A percentile compares a stretch with the other conserved stretches of the same genome.
These are phyloP conservation scores for Crotophaga sulcirostris DNA, from an alignment of 2,113 vertebrate genomes.

Conservation along the genomic window DNA sequence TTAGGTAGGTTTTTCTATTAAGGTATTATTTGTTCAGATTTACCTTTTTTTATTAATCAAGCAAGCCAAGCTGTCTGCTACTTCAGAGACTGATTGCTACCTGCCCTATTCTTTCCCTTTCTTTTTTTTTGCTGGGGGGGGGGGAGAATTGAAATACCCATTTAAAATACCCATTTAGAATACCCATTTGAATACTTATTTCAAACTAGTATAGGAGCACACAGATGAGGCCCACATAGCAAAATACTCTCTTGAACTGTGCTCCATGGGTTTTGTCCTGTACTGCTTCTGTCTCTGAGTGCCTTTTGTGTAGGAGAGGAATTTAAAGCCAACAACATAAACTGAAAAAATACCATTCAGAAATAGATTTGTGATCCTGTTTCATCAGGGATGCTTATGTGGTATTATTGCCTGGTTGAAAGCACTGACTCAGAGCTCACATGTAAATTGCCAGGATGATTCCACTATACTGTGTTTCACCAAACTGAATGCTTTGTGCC, in stretches of 20 bases:
- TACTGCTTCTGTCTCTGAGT: neutral
- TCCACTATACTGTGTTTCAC: neutral
- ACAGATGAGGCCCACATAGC: neutral
- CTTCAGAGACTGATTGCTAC: neutral
- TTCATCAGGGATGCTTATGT: slow-evolving; percentile 14
- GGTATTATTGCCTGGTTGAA: slow-evolving; percentile 27
- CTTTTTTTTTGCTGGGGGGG: too few relatives aligned
- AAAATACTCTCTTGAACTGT: neutral
- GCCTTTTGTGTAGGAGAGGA: neutral
- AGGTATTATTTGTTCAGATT: neutral
- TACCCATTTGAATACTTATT: neutral
- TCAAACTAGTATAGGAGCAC: neutral
- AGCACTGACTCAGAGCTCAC: slow-evolving; percentile 38
- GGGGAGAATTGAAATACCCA: neutral
- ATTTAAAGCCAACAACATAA: neutral
- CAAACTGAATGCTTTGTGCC: neutral
- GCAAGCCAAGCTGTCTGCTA: neutral
- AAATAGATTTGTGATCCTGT: slow-evolving; percentile 31
- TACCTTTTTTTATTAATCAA: neutral
- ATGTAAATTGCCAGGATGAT: slow-evolving; percentile 41
- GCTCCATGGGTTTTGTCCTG: neutral
- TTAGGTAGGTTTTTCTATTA: neutral
- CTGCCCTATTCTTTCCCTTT: neutral
- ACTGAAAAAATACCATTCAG: neutral
- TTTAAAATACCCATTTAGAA: neutral